Evolutionary conservation across 2,797 vertebrate species (phyloP).

Genomic region (Eurystomus glaucurus): DNA sequence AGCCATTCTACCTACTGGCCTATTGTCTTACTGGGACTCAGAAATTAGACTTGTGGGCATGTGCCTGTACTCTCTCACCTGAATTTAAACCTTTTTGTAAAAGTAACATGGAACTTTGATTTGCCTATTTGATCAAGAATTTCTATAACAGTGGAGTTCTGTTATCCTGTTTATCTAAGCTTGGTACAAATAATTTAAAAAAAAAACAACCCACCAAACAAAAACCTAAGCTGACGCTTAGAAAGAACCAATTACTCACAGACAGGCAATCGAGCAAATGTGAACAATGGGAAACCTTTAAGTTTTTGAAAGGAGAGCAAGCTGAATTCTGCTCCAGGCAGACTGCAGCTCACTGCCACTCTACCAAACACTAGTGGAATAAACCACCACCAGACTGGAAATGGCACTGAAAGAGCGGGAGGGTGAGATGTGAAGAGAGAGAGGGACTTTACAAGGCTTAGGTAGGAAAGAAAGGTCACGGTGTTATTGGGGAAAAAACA

Average conservation of each 20-base stretch:
- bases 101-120: neutral
- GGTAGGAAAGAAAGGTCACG: neutral
- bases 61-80: rapidly evolving
- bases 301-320: neutral
- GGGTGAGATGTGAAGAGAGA: neutral
- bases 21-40: neutral
- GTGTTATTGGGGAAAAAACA: neutral
- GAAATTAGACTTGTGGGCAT: neutral
- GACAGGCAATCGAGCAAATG: neutral
- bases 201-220: neutral
- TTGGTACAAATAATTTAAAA: neutral
- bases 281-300: constrained; percentile 28
- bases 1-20: neutral
- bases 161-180: neutral
- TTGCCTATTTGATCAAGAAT: neutral
- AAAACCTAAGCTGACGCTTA: neutral
- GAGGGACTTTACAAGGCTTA: neutral
- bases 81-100: neutral
- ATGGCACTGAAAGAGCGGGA: neutral
- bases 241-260: neutral
- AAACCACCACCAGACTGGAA: constrained; percentile 32
- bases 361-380: neutral
- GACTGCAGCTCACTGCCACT: neutral
- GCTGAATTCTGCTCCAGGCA: neutral
- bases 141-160: neutral